Evolutionary conservation across 1,140 invertebrate species (phyloP).

Genomic region (Apis mellifera): Amel_HAv3.1 CM009936.2:15361001-15361500

Average conservation of each 20-base stretch:
- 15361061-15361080: not conserved
- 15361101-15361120: not conserved
- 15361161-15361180: not conserved
- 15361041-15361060: not conserved
- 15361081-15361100: not conserved
- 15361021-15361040: not conserved
- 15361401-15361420: not conserved
- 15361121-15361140: not conserved
- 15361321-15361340: not conserved
- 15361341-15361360: constrained; percentile 19
- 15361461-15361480: not conserved
- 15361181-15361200: not conserved
- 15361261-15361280: not conserved
- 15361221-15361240: not conserved
- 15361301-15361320: not conserved
- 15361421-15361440: not conserved
- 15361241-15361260: not conserved
- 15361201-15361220: not conserved
- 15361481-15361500: not conserved
- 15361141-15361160: not conserved
- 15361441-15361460: not conserved
- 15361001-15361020: not conserved
- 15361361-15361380: not conserved
- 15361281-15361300: not conserved
- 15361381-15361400: not conserved